Conservation (phyloP, 35 echinoderm and acorn worm species). For the Heliocidaris erythrogramma region DNA sequence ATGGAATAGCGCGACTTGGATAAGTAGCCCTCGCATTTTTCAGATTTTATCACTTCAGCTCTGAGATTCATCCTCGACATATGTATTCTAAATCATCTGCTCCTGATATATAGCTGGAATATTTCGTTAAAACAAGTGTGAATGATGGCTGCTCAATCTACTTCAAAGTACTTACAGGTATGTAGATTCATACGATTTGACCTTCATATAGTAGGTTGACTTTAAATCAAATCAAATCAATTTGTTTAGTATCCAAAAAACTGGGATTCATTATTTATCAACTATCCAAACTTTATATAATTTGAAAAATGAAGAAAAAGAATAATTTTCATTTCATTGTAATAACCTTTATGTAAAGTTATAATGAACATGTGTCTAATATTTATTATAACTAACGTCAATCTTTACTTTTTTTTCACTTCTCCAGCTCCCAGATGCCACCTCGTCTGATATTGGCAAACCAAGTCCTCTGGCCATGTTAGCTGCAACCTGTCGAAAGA, state of each 20-base stretch:
- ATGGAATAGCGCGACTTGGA: neutral
- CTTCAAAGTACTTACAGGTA: neutral
- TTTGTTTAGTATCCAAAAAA: too few species aligned
- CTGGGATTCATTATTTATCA: too few species aligned
- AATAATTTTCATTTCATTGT: neutral
- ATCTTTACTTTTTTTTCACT: neutral
- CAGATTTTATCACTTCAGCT: neutral
- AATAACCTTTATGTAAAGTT: too few species aligned
- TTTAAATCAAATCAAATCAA: too few species aligned
- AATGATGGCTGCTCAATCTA: neutral
- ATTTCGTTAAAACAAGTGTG: neutral
- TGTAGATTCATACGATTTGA: neutral
- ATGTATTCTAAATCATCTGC: neutral
- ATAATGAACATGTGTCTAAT: neutral
- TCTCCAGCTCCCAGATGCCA: neutral
- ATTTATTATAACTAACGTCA: neutral
- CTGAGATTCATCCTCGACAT: neutral
- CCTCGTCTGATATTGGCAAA: neutral
- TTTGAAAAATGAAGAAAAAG: too few species aligned
- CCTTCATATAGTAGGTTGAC: too few species aligned
- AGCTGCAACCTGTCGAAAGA: conserved; percentile 23
- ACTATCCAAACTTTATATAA: too few species aligned
- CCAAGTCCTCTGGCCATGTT: conserved; percentile 27
- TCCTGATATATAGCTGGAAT: neutral
- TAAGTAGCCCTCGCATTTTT: neutral